phyloP scores from a whole-genome alignment of 1,140 invertebrate species.

The Anthonomus grandis region DNA sequence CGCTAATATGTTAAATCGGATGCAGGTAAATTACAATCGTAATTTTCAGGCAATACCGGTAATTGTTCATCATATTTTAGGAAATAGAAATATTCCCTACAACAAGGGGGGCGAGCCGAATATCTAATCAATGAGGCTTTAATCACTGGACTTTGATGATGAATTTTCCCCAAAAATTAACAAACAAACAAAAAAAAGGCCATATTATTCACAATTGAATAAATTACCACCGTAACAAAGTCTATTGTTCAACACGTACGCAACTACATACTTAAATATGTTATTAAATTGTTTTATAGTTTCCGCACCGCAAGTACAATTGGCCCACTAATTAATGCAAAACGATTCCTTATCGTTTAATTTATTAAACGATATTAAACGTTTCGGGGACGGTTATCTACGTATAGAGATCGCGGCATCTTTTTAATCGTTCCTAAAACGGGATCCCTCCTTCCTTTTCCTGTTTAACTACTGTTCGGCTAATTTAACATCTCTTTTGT shows the following conservation, averaged over 20 bases:
- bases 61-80: no score
- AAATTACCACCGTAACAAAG: no score
- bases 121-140: no score
- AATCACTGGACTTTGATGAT: no score
- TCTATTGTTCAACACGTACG: constrained; percentile 44
- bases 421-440: neutral
- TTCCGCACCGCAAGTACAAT: constrained; percentile 36
- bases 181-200: no score
- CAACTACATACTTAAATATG: constrained; percentile 43
- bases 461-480: constrained; percentile 2
- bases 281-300: constrained; percentile 47
- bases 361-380: neutral
- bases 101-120: no score
- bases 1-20: constrained; percentile 13
- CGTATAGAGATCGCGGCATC: neutral
- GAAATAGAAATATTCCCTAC: no score
- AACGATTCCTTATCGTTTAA: constrained; percentile 17
- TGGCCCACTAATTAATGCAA: constrained; percentile 35
- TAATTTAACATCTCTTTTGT: constrained; percentile 7
- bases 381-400: no score
- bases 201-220: no score
- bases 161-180: no score
- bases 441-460: constrained; percentile 3
- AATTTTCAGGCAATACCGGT: no score
- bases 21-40: no score